A percentile compares a stretch with the other conserved stretches of the same genome.
Conservation (phyloP, 2,888 invertebrate genomes). For the Allolobophora icterica region DNA sequence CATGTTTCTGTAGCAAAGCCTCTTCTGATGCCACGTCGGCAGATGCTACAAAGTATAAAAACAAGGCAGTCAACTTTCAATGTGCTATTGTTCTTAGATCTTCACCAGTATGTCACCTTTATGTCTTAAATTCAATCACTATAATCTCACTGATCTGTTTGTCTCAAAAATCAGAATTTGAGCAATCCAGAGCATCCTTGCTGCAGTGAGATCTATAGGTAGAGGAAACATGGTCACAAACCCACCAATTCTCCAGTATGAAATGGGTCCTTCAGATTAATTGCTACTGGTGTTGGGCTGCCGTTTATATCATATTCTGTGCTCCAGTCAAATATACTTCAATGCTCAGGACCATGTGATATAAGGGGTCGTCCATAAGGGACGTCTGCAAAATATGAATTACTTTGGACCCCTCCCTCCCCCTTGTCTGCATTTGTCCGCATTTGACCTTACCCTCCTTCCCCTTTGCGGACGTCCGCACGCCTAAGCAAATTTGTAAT, state of each 20-base stretch:
- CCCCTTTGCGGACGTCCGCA: too few species aligned
- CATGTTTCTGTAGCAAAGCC: slow-evolving; percentile 70
- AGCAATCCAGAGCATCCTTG: neutral
- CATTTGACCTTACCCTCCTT: too few species aligned
- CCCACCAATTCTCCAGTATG: neutral
- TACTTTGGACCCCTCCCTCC: too few species aligned
- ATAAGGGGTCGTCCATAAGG: too few species aligned
- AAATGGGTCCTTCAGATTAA: neutral
- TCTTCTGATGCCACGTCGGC: slow-evolving; percentile 80
- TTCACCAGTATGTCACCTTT: neutral
- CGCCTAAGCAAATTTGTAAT: too few species aligned
- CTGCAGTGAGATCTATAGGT: neutral
- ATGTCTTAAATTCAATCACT: neutral
- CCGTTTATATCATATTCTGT: too few species aligned
- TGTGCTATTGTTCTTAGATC: neutral
- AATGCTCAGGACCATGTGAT: too few species aligned
- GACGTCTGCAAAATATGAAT: too few species aligned
- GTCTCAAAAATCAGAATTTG: neutral
- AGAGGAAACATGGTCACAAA: neutral
- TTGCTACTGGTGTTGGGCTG: neutral
- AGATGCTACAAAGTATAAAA: slow-evolving; percentile 74
- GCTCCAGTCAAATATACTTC: too few species aligned
- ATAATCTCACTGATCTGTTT: neutral
- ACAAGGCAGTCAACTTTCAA: neutral
- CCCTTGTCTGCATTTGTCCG: too few species aligned